These are phyloP conservation scores for Cyanoderma ruficeps DNA, from an alignment of 2,113 vertebrate genomes.

Conservation along the genomic window DNA sequence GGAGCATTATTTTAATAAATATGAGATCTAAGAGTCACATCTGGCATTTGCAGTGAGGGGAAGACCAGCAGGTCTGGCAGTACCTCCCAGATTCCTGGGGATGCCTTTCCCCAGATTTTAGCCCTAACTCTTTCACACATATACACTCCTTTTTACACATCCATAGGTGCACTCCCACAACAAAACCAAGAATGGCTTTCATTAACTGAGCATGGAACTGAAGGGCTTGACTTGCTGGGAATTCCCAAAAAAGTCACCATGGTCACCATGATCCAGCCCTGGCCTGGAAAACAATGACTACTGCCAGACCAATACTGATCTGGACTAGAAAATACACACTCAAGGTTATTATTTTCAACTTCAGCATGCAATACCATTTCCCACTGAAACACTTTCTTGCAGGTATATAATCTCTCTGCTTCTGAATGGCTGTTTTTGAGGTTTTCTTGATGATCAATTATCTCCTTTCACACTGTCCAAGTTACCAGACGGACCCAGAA, in stretches of 20 bases:
- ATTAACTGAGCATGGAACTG: background rate
- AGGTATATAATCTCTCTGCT: background rate
- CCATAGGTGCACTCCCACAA: background rate
- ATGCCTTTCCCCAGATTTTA: background rate
- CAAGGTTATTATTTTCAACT: background rate
- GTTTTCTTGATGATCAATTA: fast-evolving
- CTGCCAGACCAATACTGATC: background rate
- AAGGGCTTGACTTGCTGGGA: background rate
- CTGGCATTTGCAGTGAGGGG: background rate
- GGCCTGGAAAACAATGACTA: background rate
- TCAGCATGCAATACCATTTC: background rate
- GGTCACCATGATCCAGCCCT: background rate
- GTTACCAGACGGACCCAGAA: background rate
- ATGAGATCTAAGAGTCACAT: background rate
- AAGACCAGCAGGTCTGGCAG: background rate
- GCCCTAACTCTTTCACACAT: background rate
- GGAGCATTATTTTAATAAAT: background rate
- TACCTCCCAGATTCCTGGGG: background rate
- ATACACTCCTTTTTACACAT: background rate
- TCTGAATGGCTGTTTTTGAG: background rate
- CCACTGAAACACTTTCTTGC: background rate
- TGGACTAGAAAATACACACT: background rate
- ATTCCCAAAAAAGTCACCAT: background rate
- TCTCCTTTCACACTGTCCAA: background rate
- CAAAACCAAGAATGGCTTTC: background rate